These are phyloP conservation scores for Plutella xylostella DNA, from an alignment of 2,888 invertebrate genomes.

Conservation along the genomic window DNA sequence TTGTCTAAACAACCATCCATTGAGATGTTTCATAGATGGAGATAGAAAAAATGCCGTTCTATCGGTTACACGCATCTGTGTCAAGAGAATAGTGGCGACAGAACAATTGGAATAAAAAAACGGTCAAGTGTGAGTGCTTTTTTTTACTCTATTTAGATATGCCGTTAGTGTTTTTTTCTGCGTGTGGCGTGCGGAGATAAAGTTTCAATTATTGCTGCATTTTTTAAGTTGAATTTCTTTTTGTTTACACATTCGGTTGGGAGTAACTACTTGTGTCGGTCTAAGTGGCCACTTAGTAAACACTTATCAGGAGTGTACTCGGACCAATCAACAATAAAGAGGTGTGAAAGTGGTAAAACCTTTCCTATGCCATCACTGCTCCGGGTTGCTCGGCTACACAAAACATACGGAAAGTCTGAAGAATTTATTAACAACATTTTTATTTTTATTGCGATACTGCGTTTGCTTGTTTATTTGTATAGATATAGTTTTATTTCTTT, in stretches of 20 bases:
- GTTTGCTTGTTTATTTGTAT: too few species aligned
- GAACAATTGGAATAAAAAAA: conserved; percentile 2
- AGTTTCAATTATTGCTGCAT: background rate
- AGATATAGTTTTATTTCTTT: too few species aligned
- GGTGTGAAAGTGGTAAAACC: conserved; percentile 21
- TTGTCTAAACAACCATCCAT: conserved; percentile 20
- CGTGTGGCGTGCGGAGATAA: background rate
- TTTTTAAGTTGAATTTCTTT: background rate
- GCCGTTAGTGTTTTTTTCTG: background rate
- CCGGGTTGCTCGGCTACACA: too few species aligned
- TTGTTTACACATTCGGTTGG: background rate
- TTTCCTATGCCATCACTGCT: too few species aligned
- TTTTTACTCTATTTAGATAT: background rate
- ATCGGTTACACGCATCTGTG: conserved; percentile 8
- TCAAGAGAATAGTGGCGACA: conserved; percentile 4
- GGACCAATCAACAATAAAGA: conserved; percentile 7
- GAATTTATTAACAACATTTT: too few species aligned
- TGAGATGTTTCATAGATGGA: conserved; percentile 7
- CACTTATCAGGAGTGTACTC: conserved; percentile 9
- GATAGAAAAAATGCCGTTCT: conserved; percentile 9
- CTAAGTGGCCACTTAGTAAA: conserved; percentile 16
- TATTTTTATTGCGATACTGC: too few species aligned
- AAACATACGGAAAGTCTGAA: too few species aligned
- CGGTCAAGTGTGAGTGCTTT: background rate
- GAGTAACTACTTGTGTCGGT: conserved; percentile 13